A percentile compares a stretch with the other conserved stretches of the same genome.
These are phyloP conservation scores for Mercenaria mercenaria DNA, from an alignment of 1,140 invertebrate genomes.

Conservation along the genomic window DNA sequence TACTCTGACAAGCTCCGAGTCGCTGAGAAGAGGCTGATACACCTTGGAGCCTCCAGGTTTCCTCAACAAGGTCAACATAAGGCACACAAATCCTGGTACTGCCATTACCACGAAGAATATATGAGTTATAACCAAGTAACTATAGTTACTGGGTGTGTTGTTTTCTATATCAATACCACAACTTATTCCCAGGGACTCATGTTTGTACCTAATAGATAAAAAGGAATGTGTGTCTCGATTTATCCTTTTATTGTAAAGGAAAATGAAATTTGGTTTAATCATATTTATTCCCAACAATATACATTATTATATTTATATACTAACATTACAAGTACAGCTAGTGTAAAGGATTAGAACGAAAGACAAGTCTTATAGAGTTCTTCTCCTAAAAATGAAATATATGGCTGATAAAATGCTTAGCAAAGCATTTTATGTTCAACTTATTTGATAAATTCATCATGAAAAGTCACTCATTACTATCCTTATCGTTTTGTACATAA, in stretches of 20 bases:
- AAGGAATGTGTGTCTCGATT: not conserved
- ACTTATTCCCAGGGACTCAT: not conserved
- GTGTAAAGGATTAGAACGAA: no score
- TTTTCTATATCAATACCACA: not conserved
- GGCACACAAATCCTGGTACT: not conserved
- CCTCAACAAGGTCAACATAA: not conserved
- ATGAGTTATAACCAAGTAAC: not conserved
- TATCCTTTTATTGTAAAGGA: not conserved
- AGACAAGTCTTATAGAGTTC: no score
- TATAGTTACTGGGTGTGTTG: not conserved
- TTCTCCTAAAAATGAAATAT: no score
- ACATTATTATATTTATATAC: no score
- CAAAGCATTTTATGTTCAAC: no score
- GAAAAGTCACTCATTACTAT: no score
- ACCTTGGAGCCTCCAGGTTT: not conserved
- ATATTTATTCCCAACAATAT: no score
- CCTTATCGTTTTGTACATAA: no score
- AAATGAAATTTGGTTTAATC: not conserved
- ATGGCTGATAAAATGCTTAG: no score
- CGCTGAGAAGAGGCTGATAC: not conserved
- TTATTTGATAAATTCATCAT: no score
- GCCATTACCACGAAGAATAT: not conserved
- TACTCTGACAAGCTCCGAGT: not conserved
- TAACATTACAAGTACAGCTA: no score
- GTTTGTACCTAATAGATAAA: not conserved